Evolutionary conservation across 2,888 invertebrate genomes (phyloP).

Genomic region (Tolmerus cingulatus): DNA sequence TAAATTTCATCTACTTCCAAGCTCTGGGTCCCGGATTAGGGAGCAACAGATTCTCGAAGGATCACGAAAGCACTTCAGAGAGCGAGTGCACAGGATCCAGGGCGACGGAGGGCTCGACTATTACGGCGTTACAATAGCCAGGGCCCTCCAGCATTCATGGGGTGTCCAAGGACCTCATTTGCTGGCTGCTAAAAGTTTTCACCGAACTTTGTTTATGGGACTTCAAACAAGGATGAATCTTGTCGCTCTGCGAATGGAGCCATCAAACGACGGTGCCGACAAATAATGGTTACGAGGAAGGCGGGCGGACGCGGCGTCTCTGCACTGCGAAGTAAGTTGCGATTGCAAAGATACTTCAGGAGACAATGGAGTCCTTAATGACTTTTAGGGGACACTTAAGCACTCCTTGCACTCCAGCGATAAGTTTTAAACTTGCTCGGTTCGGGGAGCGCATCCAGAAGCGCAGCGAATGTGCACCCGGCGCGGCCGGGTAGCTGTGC

Average conservation of each 20-base stretch:
- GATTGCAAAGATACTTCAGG: constrained; percentile 34
- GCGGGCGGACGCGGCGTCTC: background rate
- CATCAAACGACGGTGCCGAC: constrained; percentile 15
- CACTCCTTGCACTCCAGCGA: constrained; percentile 35
- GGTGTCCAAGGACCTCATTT: constrained; percentile 27
- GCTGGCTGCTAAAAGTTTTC: constrained; percentile 10
- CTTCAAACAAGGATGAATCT: constrained; percentile 27
- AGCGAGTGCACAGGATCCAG: background rate
- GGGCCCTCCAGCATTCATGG: background rate
- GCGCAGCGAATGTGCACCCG: background rate
- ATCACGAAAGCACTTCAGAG: background rate
- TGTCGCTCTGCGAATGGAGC: constrained; percentile 19
- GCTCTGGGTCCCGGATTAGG: background rate
- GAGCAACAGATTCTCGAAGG: background rate
- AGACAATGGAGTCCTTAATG: constrained; percentile 42
- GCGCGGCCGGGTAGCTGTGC: background rate
- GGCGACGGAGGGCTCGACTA: background rate
- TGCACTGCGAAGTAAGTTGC: constrained; percentile 22
- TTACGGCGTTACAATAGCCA: background rate
- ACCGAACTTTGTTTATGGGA: constrained; percentile 17
- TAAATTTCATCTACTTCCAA: no score
- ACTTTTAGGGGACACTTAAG: constrained; percentile 42
- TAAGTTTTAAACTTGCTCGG: constrained; percentile 37
- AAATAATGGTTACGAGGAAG: background rate
- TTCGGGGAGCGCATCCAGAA: background rate